These are phyloP conservation scores for Pollenia amentaria DNA, from an alignment of 2,888 invertebrate species.

Conservation along the genomic window DNA sequence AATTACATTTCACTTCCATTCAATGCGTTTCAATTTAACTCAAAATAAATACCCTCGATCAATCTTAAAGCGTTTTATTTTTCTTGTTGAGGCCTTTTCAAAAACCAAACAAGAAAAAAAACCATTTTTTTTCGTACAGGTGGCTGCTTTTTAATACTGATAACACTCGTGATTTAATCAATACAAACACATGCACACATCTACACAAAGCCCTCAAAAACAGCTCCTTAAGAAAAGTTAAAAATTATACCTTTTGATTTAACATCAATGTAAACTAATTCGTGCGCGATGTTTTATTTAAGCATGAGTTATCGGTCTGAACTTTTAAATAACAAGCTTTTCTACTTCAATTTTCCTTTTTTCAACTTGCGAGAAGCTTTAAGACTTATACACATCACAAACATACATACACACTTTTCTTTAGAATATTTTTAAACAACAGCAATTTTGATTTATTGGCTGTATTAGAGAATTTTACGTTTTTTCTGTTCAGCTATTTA, in stretches of 20 bases:
- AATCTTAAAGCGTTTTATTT: slow-evolving; percentile 43
- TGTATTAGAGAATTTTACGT: slow-evolving; percentile 59
- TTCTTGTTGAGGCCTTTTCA: slow-evolving; percentile 22
- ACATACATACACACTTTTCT: not conserved
- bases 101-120: not conserved
- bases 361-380: not conserved
- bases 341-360: slow-evolving; percentile 37
- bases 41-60: slow-evolving; percentile 62
- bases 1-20: slow-evolving; percentile 31
- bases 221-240: not conserved
- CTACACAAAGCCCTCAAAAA: not conserved
- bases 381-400: not conserved
- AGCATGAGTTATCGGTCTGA: slow-evolving; percentile 63
- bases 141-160: slow-evolving; percentile 35
- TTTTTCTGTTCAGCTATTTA: not conserved
- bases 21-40: slow-evolving; percentile 2
- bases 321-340: slow-evolving; percentile 61
- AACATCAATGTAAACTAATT: slow-evolving; percentile 55
- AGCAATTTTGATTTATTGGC: slow-evolving; percentile 69
- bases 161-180: not conserved
- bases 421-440: slow-evolving; percentile 36
- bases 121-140: slow-evolving; percentile 31
- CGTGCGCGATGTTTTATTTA: slow-evolving; percentile 53
- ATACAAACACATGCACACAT: not conserved
- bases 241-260: slow-evolving; percentile 51